phyloP scores from a whole-genome alignment of 2,888 invertebrate species.

The Monoplex corrugatus region DNA sequence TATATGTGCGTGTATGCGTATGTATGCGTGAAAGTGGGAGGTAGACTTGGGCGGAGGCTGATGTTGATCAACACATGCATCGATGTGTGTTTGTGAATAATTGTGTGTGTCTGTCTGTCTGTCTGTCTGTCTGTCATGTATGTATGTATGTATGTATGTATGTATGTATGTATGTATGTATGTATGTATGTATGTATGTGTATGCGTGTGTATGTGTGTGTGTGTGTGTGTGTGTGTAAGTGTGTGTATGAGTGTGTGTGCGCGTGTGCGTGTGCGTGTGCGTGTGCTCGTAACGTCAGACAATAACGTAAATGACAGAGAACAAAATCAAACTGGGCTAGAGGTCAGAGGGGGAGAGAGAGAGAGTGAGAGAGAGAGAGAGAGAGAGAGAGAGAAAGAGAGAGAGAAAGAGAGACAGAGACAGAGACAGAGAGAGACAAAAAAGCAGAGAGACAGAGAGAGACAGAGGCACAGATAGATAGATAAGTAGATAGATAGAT shows the following conservation, averaged over 20 bases:
- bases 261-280: too few species aligned
- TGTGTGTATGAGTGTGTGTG: neutral
- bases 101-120: too few species aligned
- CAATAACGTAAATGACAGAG: too few species aligned
- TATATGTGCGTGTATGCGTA: too few species aligned
- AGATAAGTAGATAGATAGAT: too few species aligned
- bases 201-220: neutral
- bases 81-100: too few species aligned
- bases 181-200: neutral
- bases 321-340: too few species aligned
- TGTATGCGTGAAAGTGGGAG: too few species aligned
- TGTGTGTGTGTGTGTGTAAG: constrained; percentile 17
- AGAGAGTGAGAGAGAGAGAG: neutral
- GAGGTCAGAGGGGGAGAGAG: neutral
- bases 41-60: too few species aligned
- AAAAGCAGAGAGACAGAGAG: neutral
- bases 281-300: neutral
- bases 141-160: neutral
- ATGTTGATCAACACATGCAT: too few species aligned
- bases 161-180: constrained; percentile 7
- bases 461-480: constrained; percentile 11
- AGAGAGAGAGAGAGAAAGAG: too few species aligned
- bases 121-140: too few species aligned
- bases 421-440: neutral
- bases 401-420: constrained; percentile 21